A percentile compares a stretch with the other conserved stretches of the same genome.
phyloP scores from a whole-genome alignment of 92 coral and sea anemone genomes.

The Virgularia gustaviana region DNA sequence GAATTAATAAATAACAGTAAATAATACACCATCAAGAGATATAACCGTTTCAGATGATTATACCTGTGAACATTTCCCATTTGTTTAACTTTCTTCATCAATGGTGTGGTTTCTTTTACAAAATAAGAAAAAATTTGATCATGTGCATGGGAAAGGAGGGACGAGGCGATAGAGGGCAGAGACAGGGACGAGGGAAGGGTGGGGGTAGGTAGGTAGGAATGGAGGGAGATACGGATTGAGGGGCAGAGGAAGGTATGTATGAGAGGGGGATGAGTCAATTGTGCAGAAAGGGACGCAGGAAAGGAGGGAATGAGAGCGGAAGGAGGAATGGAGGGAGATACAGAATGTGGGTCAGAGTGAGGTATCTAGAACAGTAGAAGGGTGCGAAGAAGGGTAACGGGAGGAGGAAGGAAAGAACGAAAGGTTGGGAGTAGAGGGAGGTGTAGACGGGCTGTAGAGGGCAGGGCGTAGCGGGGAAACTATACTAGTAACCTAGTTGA shows the following conservation, averaged over 20 bases:
- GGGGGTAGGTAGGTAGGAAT: not conserved
- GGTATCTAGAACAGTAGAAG: too few relatives aligned
- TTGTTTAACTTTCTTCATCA: constrained; percentile 94
- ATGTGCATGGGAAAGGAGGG: not conserved
- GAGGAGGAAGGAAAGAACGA: not conserved
- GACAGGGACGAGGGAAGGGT: not conserved
- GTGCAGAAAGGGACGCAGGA: not conserved
- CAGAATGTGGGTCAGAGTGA: too few relatives aligned
- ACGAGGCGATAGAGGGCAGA: not conserved
- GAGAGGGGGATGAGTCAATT: not conserved
- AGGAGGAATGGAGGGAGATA: not conserved
- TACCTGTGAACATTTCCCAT: constrained; percentile 79
- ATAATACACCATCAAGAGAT: not conserved
- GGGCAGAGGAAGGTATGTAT: not conserved
- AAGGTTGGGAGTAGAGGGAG: not conserved
- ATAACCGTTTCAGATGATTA: not conserved
- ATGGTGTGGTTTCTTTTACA: constrained; percentile 65
- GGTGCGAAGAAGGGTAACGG: too few relatives aligned
- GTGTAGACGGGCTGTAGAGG: not conserved
- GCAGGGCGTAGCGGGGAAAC: not conserved
- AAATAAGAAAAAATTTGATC: constrained; percentile 5
- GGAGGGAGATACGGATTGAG: not conserved
- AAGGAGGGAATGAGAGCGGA: not conserved
- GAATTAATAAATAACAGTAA: not conserved
- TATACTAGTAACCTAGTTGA: not conserved